These are phyloP conservation scores for Gallinago solitaria DNA, from an alignment of 2,797 vertebrate genomes.

Conservation along the genomic window DNA sequence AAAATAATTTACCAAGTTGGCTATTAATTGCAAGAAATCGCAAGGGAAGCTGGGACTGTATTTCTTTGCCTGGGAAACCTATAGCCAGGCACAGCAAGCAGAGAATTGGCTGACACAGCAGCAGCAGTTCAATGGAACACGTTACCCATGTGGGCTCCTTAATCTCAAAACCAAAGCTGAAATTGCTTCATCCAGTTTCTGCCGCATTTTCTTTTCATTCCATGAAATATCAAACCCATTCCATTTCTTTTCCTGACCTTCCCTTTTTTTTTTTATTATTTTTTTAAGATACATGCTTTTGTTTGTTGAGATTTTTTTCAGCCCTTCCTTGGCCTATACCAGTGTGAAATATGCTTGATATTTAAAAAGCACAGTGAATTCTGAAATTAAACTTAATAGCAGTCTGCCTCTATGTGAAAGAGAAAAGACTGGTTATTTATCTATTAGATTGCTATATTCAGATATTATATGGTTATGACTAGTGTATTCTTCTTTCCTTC, in stretches of 20 bases:
- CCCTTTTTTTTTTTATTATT: background rate
- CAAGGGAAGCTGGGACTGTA: background rate
- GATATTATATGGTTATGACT: background rate
- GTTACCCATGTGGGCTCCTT: background rate
- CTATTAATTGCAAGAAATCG: background rate
- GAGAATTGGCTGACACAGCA: slow-evolving; percentile 31
- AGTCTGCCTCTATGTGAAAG: background rate
- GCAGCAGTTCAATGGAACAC: background rate
- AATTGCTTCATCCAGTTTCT: background rate
- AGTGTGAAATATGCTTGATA: background rate
- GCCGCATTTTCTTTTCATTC: slow-evolving; percentile 3
- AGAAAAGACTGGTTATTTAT: background rate
- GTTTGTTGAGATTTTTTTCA: slow-evolving; percentile 4
- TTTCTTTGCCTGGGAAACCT: slow-evolving; percentile 10
- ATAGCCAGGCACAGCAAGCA: background rate
- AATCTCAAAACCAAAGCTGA: slow-evolving; percentile 17
- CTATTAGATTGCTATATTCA: background rate
- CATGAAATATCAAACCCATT: background rate
- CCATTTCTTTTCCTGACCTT: background rate
- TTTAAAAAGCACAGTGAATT: background rate
- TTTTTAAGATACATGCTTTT: background rate
- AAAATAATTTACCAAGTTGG: background rate
- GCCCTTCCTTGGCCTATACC: background rate
- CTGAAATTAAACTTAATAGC: slow-evolving; percentile 8
- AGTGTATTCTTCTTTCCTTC: background rate